Evolutionary conservation across 2,797 vertebrate species (phyloP), one percentile per base, ranked within the genome.

Genomic region (Spinus olivaceus): DNA sequence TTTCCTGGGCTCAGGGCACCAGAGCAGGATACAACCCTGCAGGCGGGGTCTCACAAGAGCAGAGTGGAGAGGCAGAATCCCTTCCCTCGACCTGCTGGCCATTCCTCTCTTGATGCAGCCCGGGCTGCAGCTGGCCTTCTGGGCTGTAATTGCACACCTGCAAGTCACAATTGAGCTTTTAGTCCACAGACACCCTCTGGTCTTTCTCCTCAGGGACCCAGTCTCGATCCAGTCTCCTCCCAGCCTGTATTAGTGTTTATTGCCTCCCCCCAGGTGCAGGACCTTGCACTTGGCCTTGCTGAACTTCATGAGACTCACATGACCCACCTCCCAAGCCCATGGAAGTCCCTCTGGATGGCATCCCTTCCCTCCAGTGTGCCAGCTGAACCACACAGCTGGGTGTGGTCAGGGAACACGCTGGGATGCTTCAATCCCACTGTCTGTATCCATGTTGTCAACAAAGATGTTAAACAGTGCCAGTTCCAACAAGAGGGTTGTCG

Each of bases 141-240:
- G 21, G 14, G 14, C 17, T 61, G 56, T 21, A 47, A 54, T 14
- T 0, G 0, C 6, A 25, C 30, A 19, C 3, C 56, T 32, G 14
- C 2, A 2, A 54, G 35, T 27, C 35, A 32, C 6, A 42, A 41
- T 8, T 49, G 25, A 35, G 14, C 2, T 35, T 63, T 32, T 14
- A 7, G 8, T 41, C 30, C 73, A 41, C 24, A 32, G 30, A 35
- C 17, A 47, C 11, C 3, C 2, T 14, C 49, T 22, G 14, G 6
- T 41, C 30, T 54, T 56, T 70, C 35, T 70, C 22, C 27, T 70
- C 35, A 35, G 14, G 14, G 8, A 21, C 41, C 32, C 50, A 63
- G 5, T 22, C 49, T 54, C 0, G 0, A 47, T 42, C 4, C 25
- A 28, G 17, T 46, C 14, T 41, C 16, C 20, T 53, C n/a, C 17